These are phyloP conservation scores for Peromyscus californicus DNA, from an alignment of 2,113 vertebrate species.

Conservation along the genomic window DNA sequence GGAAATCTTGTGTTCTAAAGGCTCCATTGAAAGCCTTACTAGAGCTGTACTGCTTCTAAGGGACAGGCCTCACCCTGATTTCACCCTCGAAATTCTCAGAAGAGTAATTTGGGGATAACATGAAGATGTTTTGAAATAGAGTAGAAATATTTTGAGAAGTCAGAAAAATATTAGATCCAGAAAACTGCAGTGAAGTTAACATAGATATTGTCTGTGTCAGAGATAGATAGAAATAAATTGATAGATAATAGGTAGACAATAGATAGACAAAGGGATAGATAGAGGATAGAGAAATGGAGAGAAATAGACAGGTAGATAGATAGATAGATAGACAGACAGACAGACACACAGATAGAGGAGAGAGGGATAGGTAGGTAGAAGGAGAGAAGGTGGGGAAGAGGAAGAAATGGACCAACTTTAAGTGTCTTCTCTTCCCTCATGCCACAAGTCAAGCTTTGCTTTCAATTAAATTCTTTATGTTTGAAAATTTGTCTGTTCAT, in stretches of 20 bases:
- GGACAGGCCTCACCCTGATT: neutral
- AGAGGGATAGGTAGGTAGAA: neutral
- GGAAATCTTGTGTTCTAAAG: neutral
- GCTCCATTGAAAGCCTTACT: conserved; percentile 24
- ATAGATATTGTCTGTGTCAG: conserved; percentile 42
- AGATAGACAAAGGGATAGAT: neutral
- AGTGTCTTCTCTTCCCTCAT: conserved; percentile 39
- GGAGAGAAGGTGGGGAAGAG: neutral
- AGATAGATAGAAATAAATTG: neutral
- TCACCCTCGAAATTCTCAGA: conserved; percentile 60
- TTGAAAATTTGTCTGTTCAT: conserved; percentile 37
- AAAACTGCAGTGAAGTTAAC: conserved; percentile 34
- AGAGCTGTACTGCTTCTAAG: neutral
- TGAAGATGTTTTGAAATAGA: conserved; percentile 40
- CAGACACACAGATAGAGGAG: no score
- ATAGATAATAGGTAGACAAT: neutral
- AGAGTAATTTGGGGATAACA: conserved; percentile 55
- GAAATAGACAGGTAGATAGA: neutral
- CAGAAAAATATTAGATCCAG: conserved; percentile 52
- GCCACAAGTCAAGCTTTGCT: conserved; percentile 38
- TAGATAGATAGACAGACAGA: no score
- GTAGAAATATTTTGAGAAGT: conserved; percentile 12
- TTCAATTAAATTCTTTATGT: conserved; percentile 53
- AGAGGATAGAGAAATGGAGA: neutral
- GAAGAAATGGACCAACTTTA: conserved; percentile 14